Conservation (phyloP, 2,113 vertebrate species). For the cat (Felis catus) region DNA sequence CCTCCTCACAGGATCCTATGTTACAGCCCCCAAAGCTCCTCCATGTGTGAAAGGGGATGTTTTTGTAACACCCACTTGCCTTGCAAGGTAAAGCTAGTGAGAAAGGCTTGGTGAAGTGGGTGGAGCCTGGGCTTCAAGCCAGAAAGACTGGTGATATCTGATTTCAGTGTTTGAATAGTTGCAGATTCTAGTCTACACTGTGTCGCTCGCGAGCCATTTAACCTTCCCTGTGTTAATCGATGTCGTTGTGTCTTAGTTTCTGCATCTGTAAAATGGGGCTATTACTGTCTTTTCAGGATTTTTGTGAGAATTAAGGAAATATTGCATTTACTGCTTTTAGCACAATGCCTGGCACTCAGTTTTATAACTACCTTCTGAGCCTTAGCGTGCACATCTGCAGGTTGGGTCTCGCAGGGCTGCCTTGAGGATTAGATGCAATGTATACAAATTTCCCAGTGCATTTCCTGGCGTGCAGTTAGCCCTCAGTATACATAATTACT, state of each 20-base stretch:
- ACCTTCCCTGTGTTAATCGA: background rate
- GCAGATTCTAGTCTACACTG: background rate
- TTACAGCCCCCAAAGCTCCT: background rate
- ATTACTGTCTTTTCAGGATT: background rate
- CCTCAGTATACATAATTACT: background rate
- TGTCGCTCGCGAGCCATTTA: background rate
- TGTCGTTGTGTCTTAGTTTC: background rate
- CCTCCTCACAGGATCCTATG: background rate
- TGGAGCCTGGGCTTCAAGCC: background rate
- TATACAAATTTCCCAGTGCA: background rate
- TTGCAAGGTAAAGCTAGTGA: background rate
- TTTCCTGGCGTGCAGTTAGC: background rate
- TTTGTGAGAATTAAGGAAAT: background rate
- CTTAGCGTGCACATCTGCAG: background rate
- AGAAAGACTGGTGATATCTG: background rate
- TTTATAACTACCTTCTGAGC: background rate
- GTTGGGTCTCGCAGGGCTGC: background rate
- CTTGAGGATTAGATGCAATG: background rate
- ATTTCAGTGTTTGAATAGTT: background rate
- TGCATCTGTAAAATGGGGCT: background rate
- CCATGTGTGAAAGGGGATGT: background rate
- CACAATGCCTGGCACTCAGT: background rate
- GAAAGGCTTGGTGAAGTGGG: background rate
- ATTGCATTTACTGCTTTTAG: background rate
- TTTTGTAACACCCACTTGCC: fast-evolving